These are phyloP conservation scores for Lasioglossum baleicum DNA, from an alignment of 1,140 invertebrate genomes.

Conservation along the genomic window DNA sequence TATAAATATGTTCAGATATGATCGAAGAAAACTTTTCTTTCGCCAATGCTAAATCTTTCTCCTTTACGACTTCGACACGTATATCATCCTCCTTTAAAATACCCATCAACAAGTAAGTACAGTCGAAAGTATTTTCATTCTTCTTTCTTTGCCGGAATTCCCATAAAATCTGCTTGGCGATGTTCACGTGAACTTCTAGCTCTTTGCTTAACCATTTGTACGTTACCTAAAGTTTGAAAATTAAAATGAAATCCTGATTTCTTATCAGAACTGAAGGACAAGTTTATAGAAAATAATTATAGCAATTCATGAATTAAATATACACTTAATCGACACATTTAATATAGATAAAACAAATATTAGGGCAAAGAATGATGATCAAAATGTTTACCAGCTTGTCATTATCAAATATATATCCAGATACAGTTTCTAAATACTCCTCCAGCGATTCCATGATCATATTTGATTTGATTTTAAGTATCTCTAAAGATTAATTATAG, in stretches of 20 bases:
- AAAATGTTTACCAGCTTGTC: slow-evolving; percentile 67
- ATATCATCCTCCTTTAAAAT: slow-evolving; percentile 68
- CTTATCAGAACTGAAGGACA: too few species aligned
- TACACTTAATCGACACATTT: too few species aligned
- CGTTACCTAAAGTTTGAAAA: slow-evolving; percentile 68
- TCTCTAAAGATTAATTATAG: not conserved
- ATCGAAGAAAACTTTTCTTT: slow-evolving; percentile 72
- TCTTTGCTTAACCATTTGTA: slow-evolving; percentile 78
- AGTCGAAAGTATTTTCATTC: slow-evolving; percentile 58
- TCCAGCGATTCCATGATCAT: slow-evolving; percentile 46
- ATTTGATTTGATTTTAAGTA: slow-evolving; percentile 2
- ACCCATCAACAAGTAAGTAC: slow-evolving; percentile 74
- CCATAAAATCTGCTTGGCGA: slow-evolving; percentile 74
- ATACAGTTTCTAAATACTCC: slow-evolving; percentile 58
- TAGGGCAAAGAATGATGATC: not conserved
- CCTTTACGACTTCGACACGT: slow-evolving; percentile 73
- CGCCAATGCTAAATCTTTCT: slow-evolving; percentile 60
- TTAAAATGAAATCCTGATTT: too few species aligned
- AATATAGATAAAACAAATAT: not conserved
- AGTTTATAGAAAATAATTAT: too few species aligned
- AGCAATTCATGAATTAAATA: too few species aligned
- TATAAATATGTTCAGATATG: slow-evolving; percentile 77
- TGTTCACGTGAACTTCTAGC: slow-evolving; percentile 74
- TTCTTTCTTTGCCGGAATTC: slow-evolving; percentile 70
- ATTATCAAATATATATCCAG: slow-evolving; percentile 65